phyloP scores from a whole-genome alignment of 1,140 invertebrate genomes.

The Eumaeus atala region DNA sequence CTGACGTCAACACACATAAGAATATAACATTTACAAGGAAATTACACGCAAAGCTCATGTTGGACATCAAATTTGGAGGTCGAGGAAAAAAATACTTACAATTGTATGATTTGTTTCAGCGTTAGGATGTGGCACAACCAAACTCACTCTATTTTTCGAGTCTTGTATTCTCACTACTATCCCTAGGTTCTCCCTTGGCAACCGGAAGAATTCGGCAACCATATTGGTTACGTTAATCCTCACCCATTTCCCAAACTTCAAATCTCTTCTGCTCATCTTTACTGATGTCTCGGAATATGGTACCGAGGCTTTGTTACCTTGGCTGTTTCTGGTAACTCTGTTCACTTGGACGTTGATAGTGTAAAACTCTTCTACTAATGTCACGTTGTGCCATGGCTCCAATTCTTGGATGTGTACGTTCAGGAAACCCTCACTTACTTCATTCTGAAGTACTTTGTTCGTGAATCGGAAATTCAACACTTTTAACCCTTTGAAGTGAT shows the following conservation, averaged over 20 bases:
- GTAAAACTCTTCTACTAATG: conserved; percentile 43
- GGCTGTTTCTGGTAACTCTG: conserved; percentile 55
- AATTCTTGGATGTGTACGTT: conserved; percentile 73
- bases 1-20: too few species aligned
- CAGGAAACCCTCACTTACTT: conserved; percentile 72
- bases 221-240: conserved; percentile 84
- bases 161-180: conserved; percentile 82
- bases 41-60: too few species aligned
- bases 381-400: conserved; percentile 46
- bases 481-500: conserved; percentile 65
- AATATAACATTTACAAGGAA: too few species aligned
- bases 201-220: conserved; percentile 83
- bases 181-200: conserved; percentile 82
- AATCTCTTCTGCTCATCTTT: conserved; percentile 51
- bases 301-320: conserved; percentile 55
- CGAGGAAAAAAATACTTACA: conserved; percentile 35
- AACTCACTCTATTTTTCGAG: conserved; percentile 59
- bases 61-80: too few species aligned
- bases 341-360: conserved; percentile 61
- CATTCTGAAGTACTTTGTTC: conserved; percentile 72
- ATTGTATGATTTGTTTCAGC: conserved; percentile 71
- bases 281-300: conserved; percentile 50
- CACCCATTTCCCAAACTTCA: conserved; percentile 79
- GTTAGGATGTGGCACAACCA: conserved; percentile 64
- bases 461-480: conserved; percentile 76